These are phyloP conservation scores for Tenthredo livida DNA, from an alignment of 2,888 invertebrate species.

Conservation along the genomic window DNA sequence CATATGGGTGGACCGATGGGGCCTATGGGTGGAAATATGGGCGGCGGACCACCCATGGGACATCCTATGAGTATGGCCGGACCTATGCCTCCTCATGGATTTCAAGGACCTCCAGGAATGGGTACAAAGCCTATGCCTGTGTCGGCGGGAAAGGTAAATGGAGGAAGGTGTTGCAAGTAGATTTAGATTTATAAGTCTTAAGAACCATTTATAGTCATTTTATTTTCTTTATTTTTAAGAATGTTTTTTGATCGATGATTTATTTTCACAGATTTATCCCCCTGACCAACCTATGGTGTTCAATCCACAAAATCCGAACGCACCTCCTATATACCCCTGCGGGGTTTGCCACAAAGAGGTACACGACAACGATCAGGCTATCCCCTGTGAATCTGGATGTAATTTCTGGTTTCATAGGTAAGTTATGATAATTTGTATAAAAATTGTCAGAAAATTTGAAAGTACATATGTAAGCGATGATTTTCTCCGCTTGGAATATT, in stretches of 20 bases:
- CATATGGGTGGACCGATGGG: conserved; percentile 79
- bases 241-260: background rate
- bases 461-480: background rate
- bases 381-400: conserved; percentile 98
- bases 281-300: conserved; percentile 98
- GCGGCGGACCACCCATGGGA: conserved; percentile 79
- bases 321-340: conserved; percentile 98
- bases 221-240: background rate
- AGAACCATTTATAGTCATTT: background rate
- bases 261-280: conserved; percentile 85
- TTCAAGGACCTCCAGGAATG: conserved; percentile 81
- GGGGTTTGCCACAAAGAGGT: conserved; percentile 99
- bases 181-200: background rate
- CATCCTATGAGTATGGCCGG: conserved; percentile 79
- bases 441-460: background rate
- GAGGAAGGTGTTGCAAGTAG: background rate
- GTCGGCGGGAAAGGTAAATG: conserved; percentile 89
- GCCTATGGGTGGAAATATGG: conserved; percentile 80
- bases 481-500: background rate
- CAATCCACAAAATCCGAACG: conserved; percentile 98
- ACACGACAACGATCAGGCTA: conserved; percentile 99
- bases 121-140: conserved; percentile 95
- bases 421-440: conserved; percentile 63
- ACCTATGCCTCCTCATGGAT: conserved; percentile 80
- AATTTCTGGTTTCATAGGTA: conserved; percentile 99